A percentile compares a stretch with the other conserved stretches of the same genome.
Conservation (phyloP, 2,113 vertebrate species). For the Brevimyrus niger region DNA sequence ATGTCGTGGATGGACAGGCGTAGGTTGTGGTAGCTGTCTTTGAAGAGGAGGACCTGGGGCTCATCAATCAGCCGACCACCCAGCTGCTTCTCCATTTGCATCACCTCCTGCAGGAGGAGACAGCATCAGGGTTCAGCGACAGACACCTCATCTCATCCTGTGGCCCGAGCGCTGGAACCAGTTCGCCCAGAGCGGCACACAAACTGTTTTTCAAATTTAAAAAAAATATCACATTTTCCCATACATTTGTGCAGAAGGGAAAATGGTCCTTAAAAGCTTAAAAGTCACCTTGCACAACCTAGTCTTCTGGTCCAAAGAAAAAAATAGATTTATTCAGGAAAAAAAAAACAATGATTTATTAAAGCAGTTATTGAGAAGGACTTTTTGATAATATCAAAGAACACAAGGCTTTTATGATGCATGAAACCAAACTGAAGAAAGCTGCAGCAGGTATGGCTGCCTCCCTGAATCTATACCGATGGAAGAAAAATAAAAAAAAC, state of each 20-base stretch:
- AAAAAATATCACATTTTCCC: not conserved
- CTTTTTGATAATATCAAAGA: slow-evolving; percentile 36
- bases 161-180: not conserved
- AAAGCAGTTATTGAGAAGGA: slow-evolving; percentile 26
- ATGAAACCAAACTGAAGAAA: slow-evolving; percentile 37
- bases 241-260: not conserved
- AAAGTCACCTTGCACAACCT: not conserved
- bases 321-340: not conserved
- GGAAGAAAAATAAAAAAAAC: not conserved
- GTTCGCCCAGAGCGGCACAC: not conserved
- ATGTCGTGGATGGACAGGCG: slow-evolving; percentile 95
- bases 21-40: slow-evolving; percentile 98
- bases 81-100: slow-evolving; percentile 93
- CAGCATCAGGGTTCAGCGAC: not conserved
- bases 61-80: slow-evolving; percentile 93
- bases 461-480: slow-evolving; percentile 13
- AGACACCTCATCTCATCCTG: not conserved
- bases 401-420: slow-evolving; percentile 32
- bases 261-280: not conserved
- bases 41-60: slow-evolving; percentile 90
- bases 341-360: slow-evolving; percentile 21
- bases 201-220: not conserved
- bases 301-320: not conserved
- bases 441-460: slow-evolving; percentile 18
- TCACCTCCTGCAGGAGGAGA: slow-evolving; percentile 77